Evolutionary conservation across 2,797 vertebrate species (phyloP), one percentile per base, ranked within the genome.

Genomic region (Smutsia temminckii): DNA sequence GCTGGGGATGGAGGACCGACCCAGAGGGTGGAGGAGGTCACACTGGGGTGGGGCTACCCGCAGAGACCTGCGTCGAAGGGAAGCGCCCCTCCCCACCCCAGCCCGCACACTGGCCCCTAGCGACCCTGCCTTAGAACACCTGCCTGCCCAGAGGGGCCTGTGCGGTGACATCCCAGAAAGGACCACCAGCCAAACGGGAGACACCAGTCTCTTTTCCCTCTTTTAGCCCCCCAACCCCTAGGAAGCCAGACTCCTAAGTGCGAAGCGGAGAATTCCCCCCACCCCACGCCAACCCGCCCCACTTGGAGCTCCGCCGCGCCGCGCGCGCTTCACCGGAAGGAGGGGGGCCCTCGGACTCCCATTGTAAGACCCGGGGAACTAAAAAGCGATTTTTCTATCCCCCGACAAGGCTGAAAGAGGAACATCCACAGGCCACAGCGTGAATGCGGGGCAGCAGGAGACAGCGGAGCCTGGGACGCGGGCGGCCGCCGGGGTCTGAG

Each of bases 401-500:
- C 85, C 9, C 17, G 6, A 13, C 18, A 63, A 34, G 17, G 25
- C n/a, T 32, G 13, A 68, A 80, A 6, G 17, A 17, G 27, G 29
- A 20, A 12, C 8, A 4, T 57, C 34, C 11, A 40, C 34, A 9
- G 1, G 12, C 66, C 18, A 12, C 49, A 18, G 7, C 17, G 23
- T 18, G 69, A 29, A 17, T 25, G 69, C 7, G 8, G 7, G 40
- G 25, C 69, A 46, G 69, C 20, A 14, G 23, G 25, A 11, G 0
- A 13, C 32, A 2, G 7, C 34, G 8, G 17, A 2, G 2, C 11
- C 21, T 6, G 74, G 1, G 12, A 55, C 32, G 2, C 11, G 1
- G 49, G 18, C 16, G 10, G 42, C 4, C 0, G 23, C 21, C 1
- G 1, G 1, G 13, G 0, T 0, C 10, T 0, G 3, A 11, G 8